These are phyloP conservation scores for Leiothrix lutea DNA, from an alignment of 2,113 vertebrate species.

Conservation along the genomic window DNA sequence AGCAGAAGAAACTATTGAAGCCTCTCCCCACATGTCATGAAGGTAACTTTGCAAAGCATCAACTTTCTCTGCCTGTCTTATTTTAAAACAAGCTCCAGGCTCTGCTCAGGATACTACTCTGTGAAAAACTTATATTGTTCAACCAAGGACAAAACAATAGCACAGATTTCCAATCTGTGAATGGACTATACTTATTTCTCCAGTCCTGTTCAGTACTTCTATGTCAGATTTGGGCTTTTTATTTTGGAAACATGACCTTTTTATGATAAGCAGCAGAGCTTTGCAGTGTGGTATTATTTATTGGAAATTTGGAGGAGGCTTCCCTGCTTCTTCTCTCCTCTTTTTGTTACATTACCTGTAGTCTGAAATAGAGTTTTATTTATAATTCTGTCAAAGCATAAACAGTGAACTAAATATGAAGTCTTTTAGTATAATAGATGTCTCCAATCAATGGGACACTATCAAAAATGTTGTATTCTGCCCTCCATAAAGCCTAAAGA, in stretches of 20 bases:
- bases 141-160: background rate
- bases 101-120: background rate
- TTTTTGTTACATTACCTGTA: background rate
- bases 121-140: background rate
- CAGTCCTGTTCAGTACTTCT: background rate
- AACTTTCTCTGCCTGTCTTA: background rate
- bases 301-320: background rate
- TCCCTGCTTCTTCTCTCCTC: background rate
- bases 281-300: background rate
- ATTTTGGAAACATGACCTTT: background rate
- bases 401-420: background rate
- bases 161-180: background rate
- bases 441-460: background rate
- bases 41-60: background rate
- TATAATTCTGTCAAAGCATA: background rate
- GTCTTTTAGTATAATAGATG: background rate
- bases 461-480: background rate
- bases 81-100: background rate
- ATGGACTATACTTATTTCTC: background rate
- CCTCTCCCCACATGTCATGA: background rate
- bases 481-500: background rate
- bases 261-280: background rate
- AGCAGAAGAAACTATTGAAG: background rate
- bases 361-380: background rate
- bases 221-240: background rate